Evolutionary conservation across 2,888 invertebrate genomes (phyloP).

Genomic region (Trissolcus brochymenae): DNA sequence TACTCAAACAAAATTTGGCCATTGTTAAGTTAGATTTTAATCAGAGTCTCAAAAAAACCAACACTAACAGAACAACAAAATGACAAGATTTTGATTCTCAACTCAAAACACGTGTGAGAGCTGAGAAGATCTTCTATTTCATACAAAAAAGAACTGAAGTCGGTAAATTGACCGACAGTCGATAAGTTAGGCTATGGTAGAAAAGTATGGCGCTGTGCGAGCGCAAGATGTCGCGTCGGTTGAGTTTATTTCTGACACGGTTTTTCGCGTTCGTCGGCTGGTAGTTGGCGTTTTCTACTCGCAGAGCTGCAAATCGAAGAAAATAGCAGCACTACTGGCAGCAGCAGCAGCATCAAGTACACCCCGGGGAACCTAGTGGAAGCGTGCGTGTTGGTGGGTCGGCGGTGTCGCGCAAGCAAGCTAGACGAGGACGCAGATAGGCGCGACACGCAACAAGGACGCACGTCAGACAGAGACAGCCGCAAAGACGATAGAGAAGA

Average conservation of each 20-base stretch:
- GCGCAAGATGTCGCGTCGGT: slow-evolving; percentile 8
- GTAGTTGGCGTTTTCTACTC: slow-evolving; percentile 12
- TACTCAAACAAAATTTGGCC: slow-evolving; percentile 77
- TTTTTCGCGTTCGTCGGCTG: slow-evolving; percentile 17
- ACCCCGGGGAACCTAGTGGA: not conserved
- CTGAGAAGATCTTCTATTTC: too few species aligned
- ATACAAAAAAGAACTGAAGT: too few species aligned
- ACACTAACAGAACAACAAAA: too few species aligned
- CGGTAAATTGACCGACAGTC: too few species aligned
- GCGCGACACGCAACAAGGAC: slow-evolving; percentile 36
- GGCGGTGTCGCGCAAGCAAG: slow-evolving; percentile 5
- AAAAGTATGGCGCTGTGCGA: not conserved
- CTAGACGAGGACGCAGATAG: slow-evolving; percentile 23
- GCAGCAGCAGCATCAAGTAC: not conserved
- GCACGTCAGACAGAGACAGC: slow-evolving; percentile 25
- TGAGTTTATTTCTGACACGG: slow-evolving; percentile 34
- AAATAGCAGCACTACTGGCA: not conserved
- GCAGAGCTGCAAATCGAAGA: not conserved
- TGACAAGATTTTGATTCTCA: too few species aligned
- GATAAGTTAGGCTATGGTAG: too few species aligned
- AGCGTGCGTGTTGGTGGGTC: slow-evolving; percentile 1
- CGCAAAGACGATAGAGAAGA: slow-evolving; percentile 46
- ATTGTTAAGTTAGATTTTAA: slow-evolving; percentile 59
- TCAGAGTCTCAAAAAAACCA: too few species aligned
- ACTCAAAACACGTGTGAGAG: too few species aligned